A percentile compares a stretch with the other conserved stretches of the same genome.
Evolutionary conservation across 2,888 invertebrate species (phyloP).

Genomic region (Poecilus cupreus): DNA sequence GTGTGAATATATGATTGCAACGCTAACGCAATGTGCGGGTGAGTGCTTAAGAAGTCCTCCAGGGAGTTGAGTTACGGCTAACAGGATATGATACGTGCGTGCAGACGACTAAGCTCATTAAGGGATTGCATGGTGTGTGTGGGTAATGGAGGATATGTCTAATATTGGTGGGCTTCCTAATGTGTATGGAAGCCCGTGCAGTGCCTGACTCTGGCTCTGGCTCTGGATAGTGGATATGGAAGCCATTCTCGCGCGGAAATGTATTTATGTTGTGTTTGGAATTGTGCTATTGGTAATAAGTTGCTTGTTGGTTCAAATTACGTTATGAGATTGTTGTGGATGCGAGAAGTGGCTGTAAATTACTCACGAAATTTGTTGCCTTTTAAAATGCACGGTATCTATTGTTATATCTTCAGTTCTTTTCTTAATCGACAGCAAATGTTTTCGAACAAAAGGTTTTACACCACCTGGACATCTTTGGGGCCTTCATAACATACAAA

Average conservation of each 20-base stretch:
- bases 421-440: no score
- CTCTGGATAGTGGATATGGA: no score
- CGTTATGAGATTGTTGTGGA: background rate
- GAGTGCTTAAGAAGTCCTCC: background rate
- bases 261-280: background rate
- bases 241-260: conserved; percentile 26
- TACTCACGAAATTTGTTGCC: no score
- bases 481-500: no score
- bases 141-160: conserved; percentile 29
- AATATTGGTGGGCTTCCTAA: conserved; percentile 31
- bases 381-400: no score
- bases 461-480: no score
- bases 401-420: no score
- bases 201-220: background rate
- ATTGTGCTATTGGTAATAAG: conserved; percentile 1
- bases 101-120: conserved; percentile 38
- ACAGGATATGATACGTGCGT: conserved; percentile 32
- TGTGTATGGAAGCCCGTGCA: conserved; percentile 23
- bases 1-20: background rate
- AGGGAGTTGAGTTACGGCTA: conserved; percentile 4
- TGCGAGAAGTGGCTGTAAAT: background rate
- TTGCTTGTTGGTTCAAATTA: background rate
- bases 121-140: conserved; percentile 37
- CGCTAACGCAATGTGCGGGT: background rate
- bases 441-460: no score